Base-by-base conservation (phyloP, 53 echinoderm and acorn worm species). In the Holothuria scabra region DNA sequence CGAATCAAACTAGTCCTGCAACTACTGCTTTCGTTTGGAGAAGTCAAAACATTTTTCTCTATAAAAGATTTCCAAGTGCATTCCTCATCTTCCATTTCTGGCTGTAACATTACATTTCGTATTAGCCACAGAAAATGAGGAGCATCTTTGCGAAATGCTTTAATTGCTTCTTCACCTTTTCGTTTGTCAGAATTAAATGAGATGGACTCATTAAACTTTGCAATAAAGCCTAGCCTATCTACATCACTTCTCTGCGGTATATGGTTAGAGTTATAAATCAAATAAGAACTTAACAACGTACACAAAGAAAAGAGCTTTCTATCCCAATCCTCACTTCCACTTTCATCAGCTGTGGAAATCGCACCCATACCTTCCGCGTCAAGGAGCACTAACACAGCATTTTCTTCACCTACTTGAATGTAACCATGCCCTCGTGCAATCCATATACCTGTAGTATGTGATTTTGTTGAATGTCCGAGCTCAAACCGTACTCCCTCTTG, bases 101-200 rank as follows among this genome's bases (percentile, higher is more conserved):
- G 44, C 44, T 44, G 44, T 10, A 44, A 44, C 44, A 44, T 44
- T 44, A 10, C 44, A 22, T 76, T 30, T 55, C 56, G 46, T 14
- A 76, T 21, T 25, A 76, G 48, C 76, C 76, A 76, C 21, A 76
- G 76, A 26, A 76, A 76, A 28, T 56, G 49, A 11, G 76, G 76
- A 55, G 12, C 52, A 49, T 16, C 21, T 18, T 76, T 38, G 24
- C 7, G 13, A 0, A 55, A 76, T 19, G 22, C 56, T 12, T 76
- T 30, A 2, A 8, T 22, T 11, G n/a, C n/a, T 31, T 23, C 16
- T 34, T 69, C 4, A 16, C 10, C 5, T 3, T 18, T 4, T 38
- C 11, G 26, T 0, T 76, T 16, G 4, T 76, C 52, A 9, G 23
- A 6, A 24, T 56, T 55, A 0, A 0, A 13, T 12, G 12, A 49